Evolutionary conservation across 2,888 invertebrate genomes (phyloP).

Genomic region (Polymixis lichenea): DNA sequence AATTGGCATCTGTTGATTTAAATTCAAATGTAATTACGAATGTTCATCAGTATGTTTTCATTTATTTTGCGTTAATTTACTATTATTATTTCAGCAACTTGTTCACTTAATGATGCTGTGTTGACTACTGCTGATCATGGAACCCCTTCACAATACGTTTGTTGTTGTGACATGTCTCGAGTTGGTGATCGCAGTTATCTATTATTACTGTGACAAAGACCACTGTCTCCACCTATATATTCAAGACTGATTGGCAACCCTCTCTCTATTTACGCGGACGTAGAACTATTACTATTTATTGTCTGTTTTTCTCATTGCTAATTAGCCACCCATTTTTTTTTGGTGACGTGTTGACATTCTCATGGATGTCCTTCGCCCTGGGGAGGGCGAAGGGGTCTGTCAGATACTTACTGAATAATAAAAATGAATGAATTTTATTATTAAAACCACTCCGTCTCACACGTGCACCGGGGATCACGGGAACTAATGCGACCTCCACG

Average conservation of each 20-base stretch:
- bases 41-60: constrained; percentile 14
- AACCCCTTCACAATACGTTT: neutral
- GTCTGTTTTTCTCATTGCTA: too few relatives aligned
- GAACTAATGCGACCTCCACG: too few relatives aligned
- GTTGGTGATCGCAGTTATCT: neutral
- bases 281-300: too few relatives aligned
- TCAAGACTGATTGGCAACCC: neutral
- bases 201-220: neutral
- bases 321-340: too few relatives aligned
- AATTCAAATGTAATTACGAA: constrained; percentile 27
- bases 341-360: too few relatives aligned
- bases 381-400: too few relatives aligned
- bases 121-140: too few relatives aligned
- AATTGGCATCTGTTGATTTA: constrained; percentile 28
- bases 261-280: neutral
- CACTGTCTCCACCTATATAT: neutral
- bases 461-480: too few relatives aligned
- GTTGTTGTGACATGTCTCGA: neutral
- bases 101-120: neutral
- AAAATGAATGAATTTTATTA: too few relatives aligned
- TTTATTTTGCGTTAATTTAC: constrained; percentile 32
- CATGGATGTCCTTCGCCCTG: too few relatives aligned
- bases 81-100: neutral
- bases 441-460: too few relatives aligned
- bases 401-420: too few relatives aligned